Percentiles rank a stretch among this genome's conserved stretches.
Evolutionary conservation across 1,140 invertebrate genomes (phyloP).

Genomic region (Xylocopa sonorina): DNA sequence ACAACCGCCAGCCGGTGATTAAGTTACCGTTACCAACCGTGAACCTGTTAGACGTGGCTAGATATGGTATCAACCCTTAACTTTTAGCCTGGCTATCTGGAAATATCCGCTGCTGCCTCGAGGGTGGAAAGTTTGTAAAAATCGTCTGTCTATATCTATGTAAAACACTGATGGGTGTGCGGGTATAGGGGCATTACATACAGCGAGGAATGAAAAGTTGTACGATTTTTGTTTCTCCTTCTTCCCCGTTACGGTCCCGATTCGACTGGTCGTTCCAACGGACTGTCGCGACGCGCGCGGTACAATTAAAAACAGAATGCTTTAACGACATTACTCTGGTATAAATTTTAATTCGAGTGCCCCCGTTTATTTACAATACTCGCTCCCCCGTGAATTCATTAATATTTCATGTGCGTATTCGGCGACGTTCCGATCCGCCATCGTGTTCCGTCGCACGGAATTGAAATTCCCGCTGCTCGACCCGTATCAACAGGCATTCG

Average conservation of each 20-base stretch:
- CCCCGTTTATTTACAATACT: slow-evolving; percentile 25
- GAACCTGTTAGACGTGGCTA: slow-evolving; percentile 43
- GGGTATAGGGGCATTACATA: too few relatives aligned
- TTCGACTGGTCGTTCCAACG: background rate
- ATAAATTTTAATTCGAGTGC: slow-evolving; percentile 31
- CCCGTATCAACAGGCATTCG: slow-evolving; percentile 9
- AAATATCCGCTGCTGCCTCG: slow-evolving; percentile 5
- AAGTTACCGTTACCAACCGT: slow-evolving; percentile 46
- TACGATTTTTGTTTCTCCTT: background rate
- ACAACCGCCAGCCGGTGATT: slow-evolving; percentile 57
- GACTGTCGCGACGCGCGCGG: too few relatives aligned
- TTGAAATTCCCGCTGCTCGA: slow-evolving; percentile 14
- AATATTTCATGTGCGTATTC: slow-evolving; percentile 27
- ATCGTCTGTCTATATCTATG: too few relatives aligned
- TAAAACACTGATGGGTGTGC: too few relatives aligned
- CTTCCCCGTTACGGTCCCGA: background rate
- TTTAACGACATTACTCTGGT: slow-evolving; percentile 16
- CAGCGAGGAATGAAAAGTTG: background rate
- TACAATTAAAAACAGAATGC: background rate
- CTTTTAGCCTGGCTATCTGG: slow-evolving; percentile 1
- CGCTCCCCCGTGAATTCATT: slow-evolving; percentile 23
- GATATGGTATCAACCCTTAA: slow-evolving; percentile 42
- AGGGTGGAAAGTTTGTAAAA: too few relatives aligned
- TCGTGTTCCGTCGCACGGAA: slow-evolving; percentile 7
- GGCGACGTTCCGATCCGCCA: background rate